These are phyloP conservation scores for Meteorus colon DNA, from an alignment of 2,888 invertebrate species.

Conservation along the genomic window DNA sequence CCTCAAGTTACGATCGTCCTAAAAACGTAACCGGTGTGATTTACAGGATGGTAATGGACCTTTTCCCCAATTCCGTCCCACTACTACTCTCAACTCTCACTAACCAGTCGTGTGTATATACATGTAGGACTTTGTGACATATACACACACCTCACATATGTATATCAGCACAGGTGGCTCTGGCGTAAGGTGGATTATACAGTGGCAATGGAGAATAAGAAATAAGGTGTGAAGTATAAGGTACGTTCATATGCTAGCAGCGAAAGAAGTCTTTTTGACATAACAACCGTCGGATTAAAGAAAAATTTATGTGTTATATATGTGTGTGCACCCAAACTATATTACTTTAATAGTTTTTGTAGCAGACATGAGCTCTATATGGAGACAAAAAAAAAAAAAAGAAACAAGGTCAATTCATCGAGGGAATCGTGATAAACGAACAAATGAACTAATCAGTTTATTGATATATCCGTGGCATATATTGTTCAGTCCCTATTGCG, in stretches of 20 bases:
- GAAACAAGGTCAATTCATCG: background rate
- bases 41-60: slow-evolving; percentile 67
- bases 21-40: slow-evolving; percentile 68
- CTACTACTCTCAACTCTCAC: background rate
- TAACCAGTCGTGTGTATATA: background rate
- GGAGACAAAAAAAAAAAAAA: background rate
- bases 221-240: background rate
- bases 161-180: no score
- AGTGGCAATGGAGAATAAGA: background rate
- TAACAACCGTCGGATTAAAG: slow-evolving; percentile 26
- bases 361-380: no score
- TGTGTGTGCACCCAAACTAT: no score
- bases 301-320: slow-evolving; percentile 27
- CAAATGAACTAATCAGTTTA: no score
- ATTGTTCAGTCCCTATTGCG: no score
- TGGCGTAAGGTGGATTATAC: background rate
- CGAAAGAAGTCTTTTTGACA: background rate
- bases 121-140: no score
- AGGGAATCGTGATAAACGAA: no score
- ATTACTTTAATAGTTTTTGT: no score
- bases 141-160: no score
- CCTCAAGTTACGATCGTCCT: slow-evolving; percentile 64
- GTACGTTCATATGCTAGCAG: no score
- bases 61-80: slow-evolving; percentile 23
- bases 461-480: no score